These are phyloP conservation scores for Biston stratarius DNA, from an alignment of 2,888 invertebrate genomes.

Conservation along the genomic window DNA sequence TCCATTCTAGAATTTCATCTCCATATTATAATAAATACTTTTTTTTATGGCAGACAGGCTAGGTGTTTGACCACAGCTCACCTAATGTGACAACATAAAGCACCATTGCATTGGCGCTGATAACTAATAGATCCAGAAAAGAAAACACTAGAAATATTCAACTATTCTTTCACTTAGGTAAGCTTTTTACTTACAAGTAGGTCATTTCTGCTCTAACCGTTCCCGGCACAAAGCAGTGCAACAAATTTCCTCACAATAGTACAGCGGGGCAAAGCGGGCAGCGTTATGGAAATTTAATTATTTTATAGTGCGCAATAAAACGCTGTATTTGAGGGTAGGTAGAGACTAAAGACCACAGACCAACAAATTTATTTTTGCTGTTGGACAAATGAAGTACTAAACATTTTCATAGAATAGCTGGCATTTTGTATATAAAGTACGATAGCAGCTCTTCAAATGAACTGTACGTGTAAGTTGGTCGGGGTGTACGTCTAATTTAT, in stretches of 20 bases:
- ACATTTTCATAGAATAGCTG: neutral
- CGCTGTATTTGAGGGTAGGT: constrained; percentile 56
- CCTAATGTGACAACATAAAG: too few relatives aligned
- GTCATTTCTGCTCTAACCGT: neutral
- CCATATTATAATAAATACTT: too few relatives aligned
- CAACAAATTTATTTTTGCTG: neutral
- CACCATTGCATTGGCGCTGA: too few relatives aligned
- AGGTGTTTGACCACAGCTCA: too few relatives aligned
- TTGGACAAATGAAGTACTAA: neutral
- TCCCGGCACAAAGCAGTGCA: constrained; percentile 37
- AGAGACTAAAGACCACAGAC: constrained; percentile 30
- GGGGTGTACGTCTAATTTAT: constrained; percentile 54
- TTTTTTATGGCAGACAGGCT: too few relatives aligned
- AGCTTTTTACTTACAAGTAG: neutral
- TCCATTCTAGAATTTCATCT: too few relatives aligned
- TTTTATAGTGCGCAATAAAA: constrained; percentile 70
- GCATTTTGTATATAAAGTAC: neutral
- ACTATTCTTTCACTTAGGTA: neutral
- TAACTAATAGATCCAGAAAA: too few relatives aligned
- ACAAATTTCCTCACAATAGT: constrained; percentile 42
- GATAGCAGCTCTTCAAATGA: constrained; percentile 40
- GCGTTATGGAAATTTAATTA: constrained; percentile 76
- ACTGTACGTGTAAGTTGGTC: neutral
- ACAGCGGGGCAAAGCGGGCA: constrained; percentile 51
- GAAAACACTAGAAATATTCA: neutral